Evolutionary conservation across 2,888 invertebrate genomes (phyloP).

Genomic region (Phortica magna): DNA sequence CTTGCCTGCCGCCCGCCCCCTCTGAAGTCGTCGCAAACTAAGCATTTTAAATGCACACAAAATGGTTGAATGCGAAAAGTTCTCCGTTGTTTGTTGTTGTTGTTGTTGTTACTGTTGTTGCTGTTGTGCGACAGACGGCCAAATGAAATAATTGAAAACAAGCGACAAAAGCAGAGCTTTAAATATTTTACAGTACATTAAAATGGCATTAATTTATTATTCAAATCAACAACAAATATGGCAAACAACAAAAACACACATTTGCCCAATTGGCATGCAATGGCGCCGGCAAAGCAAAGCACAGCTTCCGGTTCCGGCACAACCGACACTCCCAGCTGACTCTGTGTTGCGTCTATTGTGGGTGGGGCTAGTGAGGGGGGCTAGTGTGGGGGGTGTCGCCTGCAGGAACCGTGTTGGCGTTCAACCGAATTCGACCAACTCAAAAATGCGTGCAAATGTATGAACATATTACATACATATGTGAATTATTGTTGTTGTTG

Average conservation of each 20-base stretch:
- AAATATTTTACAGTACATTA: background rate
- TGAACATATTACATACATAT: constrained; percentile 33
- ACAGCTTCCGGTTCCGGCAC: constrained; percentile 19
- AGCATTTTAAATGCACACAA: too few relatives aligned
- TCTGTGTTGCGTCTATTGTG: background rate
- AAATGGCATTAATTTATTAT: constrained; percentile 17
- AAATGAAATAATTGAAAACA: constrained; percentile 6
- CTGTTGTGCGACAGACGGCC: background rate
- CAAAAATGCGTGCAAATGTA: background rate
- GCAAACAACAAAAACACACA: background rate
- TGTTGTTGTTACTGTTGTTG: too few relatives aligned
- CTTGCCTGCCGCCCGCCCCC: too few relatives aligned
- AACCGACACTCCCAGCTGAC: background rate
- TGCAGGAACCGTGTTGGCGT: background rate
- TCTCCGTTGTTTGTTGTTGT: background rate
- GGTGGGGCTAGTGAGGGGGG: background rate
- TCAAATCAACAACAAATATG: constrained; percentile 1
- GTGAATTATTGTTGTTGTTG: constrained; percentile 47
- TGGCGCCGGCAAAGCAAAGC: constrained; percentile 3
- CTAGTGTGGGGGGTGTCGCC: background rate
- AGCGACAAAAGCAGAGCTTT: background rate
- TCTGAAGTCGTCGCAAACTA: too few relatives aligned
- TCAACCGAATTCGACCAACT: background rate
- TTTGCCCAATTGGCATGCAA: constrained; percentile 7
- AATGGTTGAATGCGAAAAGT: background rate